phyloP scores from a whole-genome alignment of 2,113 vertebrate species.

The Silurus meridionalis region DNA sequence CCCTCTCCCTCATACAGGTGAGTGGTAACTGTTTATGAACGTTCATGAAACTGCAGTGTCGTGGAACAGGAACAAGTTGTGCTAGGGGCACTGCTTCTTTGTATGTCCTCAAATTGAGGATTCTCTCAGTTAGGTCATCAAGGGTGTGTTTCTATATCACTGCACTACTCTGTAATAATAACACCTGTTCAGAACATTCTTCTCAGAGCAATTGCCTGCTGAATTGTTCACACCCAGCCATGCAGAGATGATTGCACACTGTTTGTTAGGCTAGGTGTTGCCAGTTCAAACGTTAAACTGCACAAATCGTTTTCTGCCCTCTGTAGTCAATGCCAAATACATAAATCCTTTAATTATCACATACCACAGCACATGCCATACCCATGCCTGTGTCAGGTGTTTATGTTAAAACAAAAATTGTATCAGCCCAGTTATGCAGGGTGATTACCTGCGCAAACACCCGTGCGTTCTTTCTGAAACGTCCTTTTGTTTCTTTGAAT shows the following conservation, averaged over 20 bases:
- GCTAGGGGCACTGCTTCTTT: not conserved
- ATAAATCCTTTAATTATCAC: not conserved
- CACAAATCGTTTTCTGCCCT: not conserved
- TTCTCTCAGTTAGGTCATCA: not conserved
- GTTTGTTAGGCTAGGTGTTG: not conserved
- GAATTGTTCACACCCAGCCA: not conserved
- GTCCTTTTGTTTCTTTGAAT: constrained; percentile 21
- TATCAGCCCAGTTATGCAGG: not conserved
- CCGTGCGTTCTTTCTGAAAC: too few relatives aligned
- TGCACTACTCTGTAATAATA: not conserved
- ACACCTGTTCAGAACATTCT: not conserved
- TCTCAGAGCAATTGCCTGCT: not conserved
- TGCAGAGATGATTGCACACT: not conserved
- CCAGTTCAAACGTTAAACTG: not conserved
- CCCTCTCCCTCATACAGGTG: not conserved
- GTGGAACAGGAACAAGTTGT: not conserved
- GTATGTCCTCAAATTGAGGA: not conserved
- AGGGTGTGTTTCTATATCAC: not conserved
- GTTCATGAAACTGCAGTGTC: not conserved
- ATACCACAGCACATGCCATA: not conserved
- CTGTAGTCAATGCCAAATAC: not conserved
- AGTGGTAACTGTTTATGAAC: not conserved
- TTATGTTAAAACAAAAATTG: constrained; percentile 7
- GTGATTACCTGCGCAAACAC: not conserved
- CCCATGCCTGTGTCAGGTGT: not conserved